A percentile compares a stretch with the other conserved stretches of the same genome.
Evolutionary conservation across 2,797 vertebrate species (phyloP).

Genomic region (Setipinna tenuifilis): DNA sequence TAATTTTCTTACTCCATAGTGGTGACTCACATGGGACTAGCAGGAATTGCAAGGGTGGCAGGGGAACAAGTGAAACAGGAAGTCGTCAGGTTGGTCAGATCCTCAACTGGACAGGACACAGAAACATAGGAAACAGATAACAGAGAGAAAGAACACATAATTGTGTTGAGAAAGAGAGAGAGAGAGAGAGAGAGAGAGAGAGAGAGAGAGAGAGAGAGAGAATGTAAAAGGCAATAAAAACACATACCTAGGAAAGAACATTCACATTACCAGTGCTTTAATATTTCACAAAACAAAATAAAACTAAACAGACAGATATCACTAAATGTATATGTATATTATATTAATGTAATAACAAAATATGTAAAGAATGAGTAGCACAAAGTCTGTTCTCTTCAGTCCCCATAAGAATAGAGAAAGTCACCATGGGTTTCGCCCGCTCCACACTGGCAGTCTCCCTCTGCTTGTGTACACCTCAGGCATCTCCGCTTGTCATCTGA

Average conservation of each 20-base stretch:
- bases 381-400: neutral
- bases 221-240: too few relatives aligned
- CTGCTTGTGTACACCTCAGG: neutral
- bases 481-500: neutral
- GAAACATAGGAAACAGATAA: neutral
- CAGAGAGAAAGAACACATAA: neutral
- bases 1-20: neutral
- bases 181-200: too few relatives aligned
- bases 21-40: slow-evolving; percentile 4
- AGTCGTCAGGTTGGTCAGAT: neutral
- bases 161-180: too few relatives aligned
- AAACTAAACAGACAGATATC: too few relatives aligned
- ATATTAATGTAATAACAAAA: too few relatives aligned
- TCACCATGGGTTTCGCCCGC: neutral
- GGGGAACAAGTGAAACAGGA: slow-evolving; percentile 18
- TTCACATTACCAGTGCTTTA: too few relatives aligned
- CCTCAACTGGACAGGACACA: slow-evolving; percentile 16
- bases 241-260: too few relatives aligned
- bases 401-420: neutral
- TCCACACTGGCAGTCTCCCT: neutral
- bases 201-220: too few relatives aligned
- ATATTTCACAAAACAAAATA: too few relatives aligned
- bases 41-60: neutral
- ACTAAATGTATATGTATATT: too few relatives aligned
- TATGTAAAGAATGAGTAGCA: neutral